Conservation (phyloP, 2,888 invertebrate species). For the Lucinisca nassula region DNA sequence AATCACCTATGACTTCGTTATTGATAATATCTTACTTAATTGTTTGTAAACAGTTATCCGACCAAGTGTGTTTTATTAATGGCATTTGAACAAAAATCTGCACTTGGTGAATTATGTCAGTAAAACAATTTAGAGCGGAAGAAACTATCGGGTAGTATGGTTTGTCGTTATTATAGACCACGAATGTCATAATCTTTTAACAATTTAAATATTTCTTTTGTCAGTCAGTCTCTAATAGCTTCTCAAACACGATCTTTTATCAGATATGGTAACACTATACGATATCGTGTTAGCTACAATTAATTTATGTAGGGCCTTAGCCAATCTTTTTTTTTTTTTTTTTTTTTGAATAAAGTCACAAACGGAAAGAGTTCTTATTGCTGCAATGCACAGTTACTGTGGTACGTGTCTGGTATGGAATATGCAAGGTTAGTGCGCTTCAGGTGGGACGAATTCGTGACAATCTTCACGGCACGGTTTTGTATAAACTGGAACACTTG, state of each 20-base stretch:
- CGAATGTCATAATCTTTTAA: constrained; percentile 14
- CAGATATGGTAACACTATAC: constrained; percentile 9
- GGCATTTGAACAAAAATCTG: constrained; percentile 43
- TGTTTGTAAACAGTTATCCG: constrained; percentile 5
- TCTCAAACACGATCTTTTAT: not conserved
- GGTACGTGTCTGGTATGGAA: too few species aligned
- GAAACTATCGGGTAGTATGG: not conserved
- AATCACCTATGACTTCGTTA: constrained; percentile 21
- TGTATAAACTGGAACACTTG: too few species aligned
- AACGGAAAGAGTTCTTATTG: too few species aligned
- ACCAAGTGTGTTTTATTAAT: constrained; percentile 57
- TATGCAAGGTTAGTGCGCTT: too few species aligned
- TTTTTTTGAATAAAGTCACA: too few species aligned
- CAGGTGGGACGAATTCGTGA: too few species aligned
- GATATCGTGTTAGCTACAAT: constrained; percentile 10
- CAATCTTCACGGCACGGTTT: too few species aligned
- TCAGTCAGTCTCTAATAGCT: constrained; percentile 5
- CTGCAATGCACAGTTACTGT: too few species aligned
- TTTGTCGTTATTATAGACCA: constrained; percentile 26
- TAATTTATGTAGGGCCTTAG: not conserved
- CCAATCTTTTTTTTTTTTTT: not conserved
- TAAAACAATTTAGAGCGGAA: not conserved
- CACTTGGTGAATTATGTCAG: constrained; percentile 39
- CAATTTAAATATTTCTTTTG: constrained; percentile 17
- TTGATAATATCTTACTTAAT: constrained; percentile 23